Percentiles rank a stretch among this genome's conserved stretches.
These are phyloP conservation scores for Lamellibrachia satsuma DNA, from an alignment of 2,888 invertebrate species.

Conservation along the genomic window DNA sequence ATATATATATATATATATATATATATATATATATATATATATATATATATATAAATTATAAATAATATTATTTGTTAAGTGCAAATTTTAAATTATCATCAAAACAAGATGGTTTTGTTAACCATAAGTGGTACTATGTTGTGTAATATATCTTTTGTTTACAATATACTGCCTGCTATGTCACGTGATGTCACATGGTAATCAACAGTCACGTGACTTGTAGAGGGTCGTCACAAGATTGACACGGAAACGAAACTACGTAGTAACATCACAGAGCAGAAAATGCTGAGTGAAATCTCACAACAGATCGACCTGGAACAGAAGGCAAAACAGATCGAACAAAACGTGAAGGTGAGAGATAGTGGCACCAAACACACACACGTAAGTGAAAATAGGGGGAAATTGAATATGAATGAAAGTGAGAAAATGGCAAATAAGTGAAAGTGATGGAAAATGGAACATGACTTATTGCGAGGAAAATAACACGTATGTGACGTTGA, in stretches of 20 bases:
- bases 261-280: slow-evolving; percentile 55
- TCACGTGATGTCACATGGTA: not conserved
- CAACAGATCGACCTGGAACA: slow-evolving; percentile 57
- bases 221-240: slow-evolving; percentile 59
- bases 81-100: too few relatives aligned
- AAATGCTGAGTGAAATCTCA: slow-evolving; percentile 57
- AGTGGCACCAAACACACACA: not conserved
- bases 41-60: not conserved
- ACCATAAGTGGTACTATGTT: too few relatives aligned
- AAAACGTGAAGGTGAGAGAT: slow-evolving; percentile 51
- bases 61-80: too few relatives aligned
- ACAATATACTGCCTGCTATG: not conserved
- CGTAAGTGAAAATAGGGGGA: not conserved
- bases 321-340: slow-evolving; percentile 56
- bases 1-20: slow-evolving; percentile 20
- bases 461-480: too few relatives aligned
- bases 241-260: slow-evolving; percentile 58
- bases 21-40: slow-evolving; percentile 24
- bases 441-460: too few relatives aligned
- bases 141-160: not conserved
- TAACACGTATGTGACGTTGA: too few relatives aligned
- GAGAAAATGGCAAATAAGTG: too few relatives aligned
- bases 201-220: not conserved
- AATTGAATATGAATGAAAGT: too few relatives aligned
- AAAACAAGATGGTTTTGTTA: too few relatives aligned